Evolutionary conservation across 2,888 invertebrate species (phyloP), one percentile per base, ranked within the genome.

Genomic region (Cancer borealis): DNA sequence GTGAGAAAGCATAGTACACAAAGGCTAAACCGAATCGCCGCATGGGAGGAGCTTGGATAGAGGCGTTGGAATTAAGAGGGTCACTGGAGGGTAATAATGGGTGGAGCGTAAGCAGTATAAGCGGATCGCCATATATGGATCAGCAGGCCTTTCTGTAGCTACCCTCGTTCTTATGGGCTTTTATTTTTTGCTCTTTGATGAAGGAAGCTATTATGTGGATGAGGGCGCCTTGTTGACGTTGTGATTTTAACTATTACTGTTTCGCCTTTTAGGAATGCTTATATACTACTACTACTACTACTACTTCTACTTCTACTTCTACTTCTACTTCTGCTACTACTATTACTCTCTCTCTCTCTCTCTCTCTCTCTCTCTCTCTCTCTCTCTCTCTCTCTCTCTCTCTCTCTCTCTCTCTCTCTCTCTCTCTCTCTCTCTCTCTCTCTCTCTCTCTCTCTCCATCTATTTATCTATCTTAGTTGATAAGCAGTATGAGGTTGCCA

Each of bases 361-460:
- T 39, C 39, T 39, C 39, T 3, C 66, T n/a, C 66, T 66, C 66
- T 66, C 66, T 66, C 66, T 66, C 90, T 90, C 60, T 49, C 60
- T 66, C 39, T 60, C 91, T 91, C 91, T 49, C 90, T 90, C 90
- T 90, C 90, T 90, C 49, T 91, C 60, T 60, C 60, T 60, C 60
- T 91, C 60, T 91, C 60, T 60, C 30, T 91, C 30, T 26, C 60
- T 30, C 30, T 91, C 60, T 54, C 46, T 46, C 26, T 46, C 49
- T 26, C 30, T 49, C 66, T n/a, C 66, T 66, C 60, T 66, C 60
- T 66, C 60, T 66, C 60, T 47, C 79, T 84, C 49, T 47, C 47
- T 49, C n/a, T 84, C 84, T 84, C 54, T 73, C 92, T 92, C 92
- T 73, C 73, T 73, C 66, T 87, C 87, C 49, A 46, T 92, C 54